Evolutionary conservation across 2,888 invertebrate genomes (phyloP).

Genomic region (Synanthedon vespiformis): DNA sequence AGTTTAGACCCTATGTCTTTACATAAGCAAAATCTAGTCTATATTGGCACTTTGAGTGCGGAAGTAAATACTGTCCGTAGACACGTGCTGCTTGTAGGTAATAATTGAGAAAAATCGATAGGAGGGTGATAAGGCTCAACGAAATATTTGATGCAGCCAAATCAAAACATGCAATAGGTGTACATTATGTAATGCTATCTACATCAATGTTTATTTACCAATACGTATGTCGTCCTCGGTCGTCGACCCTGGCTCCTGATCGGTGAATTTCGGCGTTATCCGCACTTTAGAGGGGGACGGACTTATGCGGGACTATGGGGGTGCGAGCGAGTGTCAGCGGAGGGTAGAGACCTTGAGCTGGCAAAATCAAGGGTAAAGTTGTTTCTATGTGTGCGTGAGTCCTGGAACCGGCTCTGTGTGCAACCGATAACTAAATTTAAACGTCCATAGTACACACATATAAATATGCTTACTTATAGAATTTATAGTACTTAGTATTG

Average conservation of each 20-base stretch:
- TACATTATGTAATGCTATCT: conserved; percentile 38
- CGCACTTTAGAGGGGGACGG: conserved; percentile 50
- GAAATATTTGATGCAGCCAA: conserved; percentile 2
- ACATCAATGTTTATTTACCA: conserved; percentile 65
- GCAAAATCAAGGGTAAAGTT: conserved; percentile 69
- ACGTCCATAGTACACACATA: conserved; percentile 13
- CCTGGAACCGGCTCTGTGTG: conserved; percentile 29
- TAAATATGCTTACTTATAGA: conserved; percentile 2
- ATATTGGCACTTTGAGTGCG: too few species aligned
- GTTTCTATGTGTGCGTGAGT: conserved; percentile 42
- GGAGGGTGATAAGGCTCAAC: neutral
- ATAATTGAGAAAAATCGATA: too few species aligned
- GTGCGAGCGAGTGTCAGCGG: conserved; percentile 39
- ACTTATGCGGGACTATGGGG: conserved; percentile 29
- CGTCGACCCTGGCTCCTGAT: conserved; percentile 49
- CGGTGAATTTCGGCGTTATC: conserved; percentile 60
- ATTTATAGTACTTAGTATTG: conserved; percentile 1
- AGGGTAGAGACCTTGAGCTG: conserved; percentile 71
- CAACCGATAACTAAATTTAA: conserved; percentile 14
- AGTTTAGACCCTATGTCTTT: too few species aligned
- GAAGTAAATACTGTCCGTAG: too few species aligned
- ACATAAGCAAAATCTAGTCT: too few species aligned
- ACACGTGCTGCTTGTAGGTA: too few species aligned
- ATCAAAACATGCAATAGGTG: conserved; percentile 25
- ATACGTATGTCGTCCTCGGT: conserved; percentile 54